Conservation (phyloP, 1,140 invertebrate species). For the Mizuhopecten yessoensis region DNA sequence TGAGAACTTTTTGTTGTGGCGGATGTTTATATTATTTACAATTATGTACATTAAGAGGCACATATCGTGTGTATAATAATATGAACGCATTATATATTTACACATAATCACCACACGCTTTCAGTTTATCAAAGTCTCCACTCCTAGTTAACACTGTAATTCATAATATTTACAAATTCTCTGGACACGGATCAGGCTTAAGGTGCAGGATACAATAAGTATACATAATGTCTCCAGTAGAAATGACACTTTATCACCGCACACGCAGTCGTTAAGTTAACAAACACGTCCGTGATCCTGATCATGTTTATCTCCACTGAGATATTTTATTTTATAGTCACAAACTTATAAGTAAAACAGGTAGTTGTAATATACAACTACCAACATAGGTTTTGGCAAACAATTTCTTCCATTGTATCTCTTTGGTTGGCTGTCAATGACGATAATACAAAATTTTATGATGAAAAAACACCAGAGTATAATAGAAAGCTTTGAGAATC, state of each 20-base stretch:
- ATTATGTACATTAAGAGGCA: constrained; percentile 20
- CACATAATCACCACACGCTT: constrained; percentile 22
- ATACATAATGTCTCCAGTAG: neutral
- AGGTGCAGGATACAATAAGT: neutral
- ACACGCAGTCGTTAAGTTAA: neutral
- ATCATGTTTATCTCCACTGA: neutral
- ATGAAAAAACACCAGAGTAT: neutral
- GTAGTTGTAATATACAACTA: neutral
- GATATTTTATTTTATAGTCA: too few relatives aligned
- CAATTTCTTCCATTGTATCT: neutral
- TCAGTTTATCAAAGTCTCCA: constrained; percentile 20
- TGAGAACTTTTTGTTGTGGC: constrained; percentile 25
- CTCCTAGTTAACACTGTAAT: neutral
- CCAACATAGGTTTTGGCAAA: neutral
- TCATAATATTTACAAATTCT: constrained; percentile 7
- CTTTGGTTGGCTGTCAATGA: constrained; percentile 4
- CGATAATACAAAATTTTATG: neutral
- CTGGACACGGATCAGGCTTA: neutral
- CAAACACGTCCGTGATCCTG: neutral
- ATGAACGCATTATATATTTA: constrained; percentile 30
- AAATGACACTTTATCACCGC: neutral
- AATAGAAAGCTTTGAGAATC: neutral
- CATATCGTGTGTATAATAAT: constrained; percentile 26
- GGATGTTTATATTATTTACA: constrained; percentile 36
- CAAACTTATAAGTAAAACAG: too few relatives aligned